A percentile compares a stretch with the other conserved stretches of the same genome.
These are phyloP conservation scores for Hemicentrotus pulcherrimus DNA, from an alignment of 35 echinoderm and acorn worm genomes.

Conservation along the genomic window DNA sequence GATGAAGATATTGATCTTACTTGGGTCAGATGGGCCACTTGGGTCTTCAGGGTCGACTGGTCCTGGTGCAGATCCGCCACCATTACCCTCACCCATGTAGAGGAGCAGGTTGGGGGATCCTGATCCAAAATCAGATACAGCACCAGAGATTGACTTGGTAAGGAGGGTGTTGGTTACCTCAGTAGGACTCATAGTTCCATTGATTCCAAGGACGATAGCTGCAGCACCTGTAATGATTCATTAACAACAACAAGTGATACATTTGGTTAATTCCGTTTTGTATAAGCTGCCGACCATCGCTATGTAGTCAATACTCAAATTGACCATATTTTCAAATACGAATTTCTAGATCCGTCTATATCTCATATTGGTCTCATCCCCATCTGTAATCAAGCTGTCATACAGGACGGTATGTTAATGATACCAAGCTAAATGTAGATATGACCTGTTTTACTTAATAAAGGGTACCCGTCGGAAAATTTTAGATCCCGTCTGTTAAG, in stretches of 20 bases:
- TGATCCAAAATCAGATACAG: constrained; percentile 31
- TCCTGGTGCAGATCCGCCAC: not conserved
- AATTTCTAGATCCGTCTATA: not conserved
- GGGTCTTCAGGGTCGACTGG: not conserved
- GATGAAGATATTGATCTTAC: not conserved
- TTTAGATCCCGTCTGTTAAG: not conserved
- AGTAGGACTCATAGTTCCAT: constrained; percentile 54
- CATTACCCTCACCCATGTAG: constrained; percentile 55
- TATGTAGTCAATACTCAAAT: too few relatives aligned
- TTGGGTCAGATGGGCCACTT: not conserved
- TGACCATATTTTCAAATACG: not conserved
- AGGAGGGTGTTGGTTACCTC: constrained; percentile 33
- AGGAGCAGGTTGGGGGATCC: constrained; percentile 61
- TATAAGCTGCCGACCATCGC: not conserved
- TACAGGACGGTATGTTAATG: not conserved
- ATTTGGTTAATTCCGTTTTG: not conserved
- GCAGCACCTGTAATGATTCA: constrained; percentile 57
- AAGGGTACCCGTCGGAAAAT: not conserved
- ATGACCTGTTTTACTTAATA: not conserved
- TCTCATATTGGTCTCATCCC: not conserved
- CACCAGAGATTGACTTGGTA: constrained; percentile 49
- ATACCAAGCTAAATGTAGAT: not conserved
- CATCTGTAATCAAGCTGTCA: not conserved
- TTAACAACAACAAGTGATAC: not conserved
- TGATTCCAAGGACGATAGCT: constrained; percentile 58